These are phyloP conservation scores for Macrosoma leucophasiata DNA, from an alignment of 2,888 invertebrate species.

Conservation along the genomic window DNA sequence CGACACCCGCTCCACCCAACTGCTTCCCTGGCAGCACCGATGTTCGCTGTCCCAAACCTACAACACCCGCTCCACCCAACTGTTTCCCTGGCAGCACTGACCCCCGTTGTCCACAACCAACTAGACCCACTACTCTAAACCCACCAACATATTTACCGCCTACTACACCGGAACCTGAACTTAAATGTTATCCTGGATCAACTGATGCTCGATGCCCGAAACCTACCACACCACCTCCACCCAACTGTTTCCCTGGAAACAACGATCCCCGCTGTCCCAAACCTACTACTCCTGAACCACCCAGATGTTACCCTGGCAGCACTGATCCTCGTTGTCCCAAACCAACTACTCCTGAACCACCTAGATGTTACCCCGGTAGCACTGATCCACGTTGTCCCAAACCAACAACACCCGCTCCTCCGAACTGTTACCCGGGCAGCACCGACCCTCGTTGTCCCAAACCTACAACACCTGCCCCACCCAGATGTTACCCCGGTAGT, in stretches of 20 bases:
- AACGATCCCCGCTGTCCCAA: conserved; percentile 28
- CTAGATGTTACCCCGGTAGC: conserved; percentile 35
- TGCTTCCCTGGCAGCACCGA: conserved; percentile 43
- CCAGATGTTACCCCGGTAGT: no score
- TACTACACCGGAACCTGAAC: conserved; percentile 24
- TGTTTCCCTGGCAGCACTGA: conserved; percentile 39
- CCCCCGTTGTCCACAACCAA: no score
- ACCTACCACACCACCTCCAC: conserved; percentile 27
- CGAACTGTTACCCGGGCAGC: conserved; percentile 38
- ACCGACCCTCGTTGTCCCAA: conserved; percentile 42
- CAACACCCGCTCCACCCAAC: conserved; percentile 32
- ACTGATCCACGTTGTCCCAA: conserved; percentile 40
- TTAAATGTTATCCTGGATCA: conserved; percentile 38
- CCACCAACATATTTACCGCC: conserved; percentile 25
- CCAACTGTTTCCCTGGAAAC: conserved; percentile 31
- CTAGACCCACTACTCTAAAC: conserved; percentile 20
- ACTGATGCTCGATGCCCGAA: conserved; percentile 36
- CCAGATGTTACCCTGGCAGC: conserved; percentile 36
- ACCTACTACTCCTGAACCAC: conserved; percentile 28
- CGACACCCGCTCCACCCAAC: conserved; percentile 16
- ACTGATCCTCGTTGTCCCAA: conserved; percentile 38
- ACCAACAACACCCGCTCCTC: conserved; percentile 29
- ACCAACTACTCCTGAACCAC: conserved; percentile 31
- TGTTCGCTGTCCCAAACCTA: conserved; percentile 35
- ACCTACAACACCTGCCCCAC: no score